Base-by-base conservation (phyloP, 1,140 invertebrate species). In the Reticulitermes speratus region DNA sequence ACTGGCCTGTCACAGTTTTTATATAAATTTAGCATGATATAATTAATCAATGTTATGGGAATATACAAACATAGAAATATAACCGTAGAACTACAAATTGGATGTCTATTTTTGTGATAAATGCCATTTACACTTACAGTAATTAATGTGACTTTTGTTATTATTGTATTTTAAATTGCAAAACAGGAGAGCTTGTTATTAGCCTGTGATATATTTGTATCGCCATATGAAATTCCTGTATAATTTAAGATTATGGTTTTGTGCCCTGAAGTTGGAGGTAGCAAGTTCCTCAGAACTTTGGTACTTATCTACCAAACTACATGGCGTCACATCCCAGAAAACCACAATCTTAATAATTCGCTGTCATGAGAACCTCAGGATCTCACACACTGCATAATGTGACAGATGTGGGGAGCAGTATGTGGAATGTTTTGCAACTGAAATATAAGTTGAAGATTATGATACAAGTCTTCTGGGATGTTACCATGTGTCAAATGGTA, bases 21-120 rank as follows among this genome's bases (percentile, higher is more conserved):
- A 75, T 30, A 30, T 30, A 30, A 75, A 25, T 30, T 75, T 2
- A 75, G 65, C 2, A 75, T 75, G 16, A 1, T 55, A 55, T 16
- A 69, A n/a, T 14, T 14, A 30, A 30, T n/a, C 25, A 75, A 14
- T n/a, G 65, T 75, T 30, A 75, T 75, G 65, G 16, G 14, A 3
- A 48, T 48, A 48, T 16, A 48, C 7, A 48, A 48, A 48, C 45
- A 48, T 48, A 48, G 21, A 75, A 75, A 75, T 30, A 30, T 75
- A 75, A 75, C n/a, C 7, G n/a, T 8, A 30, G 9, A 75, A 6
- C 81, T 82, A n/a, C 25, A 75, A 23, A n/a, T 44, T 16, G 25
- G 59, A 83, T 82, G 44, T 85, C 59, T 75, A 75, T 75, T 75
- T 65, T 75, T 75, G 65, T 75, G 65, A 75, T 25, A 75, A 30